These are phyloP conservation scores for Papilio demoleus DNA, from an alignment of 2,888 invertebrate genomes.

Conservation along the genomic window DNA sequence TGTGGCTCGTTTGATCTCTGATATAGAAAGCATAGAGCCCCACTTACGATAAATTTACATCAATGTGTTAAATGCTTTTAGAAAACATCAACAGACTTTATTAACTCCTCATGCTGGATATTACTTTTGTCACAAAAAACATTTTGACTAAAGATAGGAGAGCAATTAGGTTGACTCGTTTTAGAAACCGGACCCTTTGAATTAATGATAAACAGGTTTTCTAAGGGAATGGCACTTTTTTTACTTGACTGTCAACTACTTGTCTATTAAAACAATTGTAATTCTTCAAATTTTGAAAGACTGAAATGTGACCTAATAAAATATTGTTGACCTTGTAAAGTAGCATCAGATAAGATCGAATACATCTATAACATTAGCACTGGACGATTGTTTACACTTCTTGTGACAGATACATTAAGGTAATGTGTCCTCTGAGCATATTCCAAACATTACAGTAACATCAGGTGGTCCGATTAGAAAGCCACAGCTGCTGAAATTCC, in stretches of 20 bases:
- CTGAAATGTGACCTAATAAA: too few species aligned
- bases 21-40: conserved; percentile 28
- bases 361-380: neutral
- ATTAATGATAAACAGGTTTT: neutral
- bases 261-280: neutral
- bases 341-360: neutral
- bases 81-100: conserved; percentile 32
- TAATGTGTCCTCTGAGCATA: conserved; percentile 6
- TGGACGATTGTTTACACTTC: conserved; percentile 2
- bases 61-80: conserved; percentile 36
- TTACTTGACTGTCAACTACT: neutral
- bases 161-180: neutral
- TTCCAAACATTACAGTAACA: conserved; percentile 25
- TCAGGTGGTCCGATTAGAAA: conserved; percentile 36
- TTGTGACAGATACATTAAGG: conserved; percentile 16
- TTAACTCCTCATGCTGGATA: neutral
- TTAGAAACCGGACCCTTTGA: neutral
- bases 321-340: neutral
- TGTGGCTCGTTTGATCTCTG: conserved; percentile 36
- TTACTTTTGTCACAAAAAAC: neutral
- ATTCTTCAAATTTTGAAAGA: neutral
- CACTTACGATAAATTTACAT: conserved; percentile 24
- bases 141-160: neutral
- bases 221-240: neutral
- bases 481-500: conserved; percentile 39